A percentile compares a stretch with the other conserved stretches of the same genome.
phyloP scores from a whole-genome alignment of 2,113 vertebrate species.

The Hemicordylus capensis region DNA sequence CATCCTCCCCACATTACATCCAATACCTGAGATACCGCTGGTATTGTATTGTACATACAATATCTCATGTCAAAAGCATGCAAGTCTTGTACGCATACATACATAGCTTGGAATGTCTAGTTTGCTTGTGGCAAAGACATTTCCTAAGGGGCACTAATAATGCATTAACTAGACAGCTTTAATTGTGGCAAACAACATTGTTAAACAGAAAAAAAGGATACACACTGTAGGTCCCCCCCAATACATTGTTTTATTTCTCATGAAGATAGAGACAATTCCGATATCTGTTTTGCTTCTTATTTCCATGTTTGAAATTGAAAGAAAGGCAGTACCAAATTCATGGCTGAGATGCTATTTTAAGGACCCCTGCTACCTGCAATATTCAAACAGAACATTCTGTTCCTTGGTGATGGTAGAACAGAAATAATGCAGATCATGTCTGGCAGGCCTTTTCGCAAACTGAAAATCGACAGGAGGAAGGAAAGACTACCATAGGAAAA shows the following conservation, averaged over 20 bases:
- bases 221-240: not conserved
- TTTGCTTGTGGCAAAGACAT: not conserved
- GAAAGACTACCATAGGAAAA: not conserved
- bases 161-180: not conserved
- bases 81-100: not conserved
- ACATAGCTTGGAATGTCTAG: not conserved
- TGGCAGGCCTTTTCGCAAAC: not conserved
- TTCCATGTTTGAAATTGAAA: not conserved
- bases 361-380: not conserved
- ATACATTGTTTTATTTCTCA: no score
- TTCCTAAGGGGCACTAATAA: not conserved
- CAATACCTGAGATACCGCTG: no score
- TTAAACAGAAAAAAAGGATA: not conserved
- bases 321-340: not conserved
- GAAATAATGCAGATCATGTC: not conserved
- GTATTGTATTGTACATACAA: not conserved
- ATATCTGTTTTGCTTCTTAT: not conserved
- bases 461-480: not conserved
- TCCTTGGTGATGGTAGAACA: not conserved
- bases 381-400: not conserved
- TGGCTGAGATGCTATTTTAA: not conserved
- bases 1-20: no score
- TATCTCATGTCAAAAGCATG: not conserved
- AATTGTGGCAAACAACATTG: not conserved
- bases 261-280: not conserved